Evolutionary conservation across 30 jellyfish, hydroid and myxozoan species (phyloP), one percentile per base, ranked within the genome.

Genomic region (Nemopilema nomurai): DNA sequence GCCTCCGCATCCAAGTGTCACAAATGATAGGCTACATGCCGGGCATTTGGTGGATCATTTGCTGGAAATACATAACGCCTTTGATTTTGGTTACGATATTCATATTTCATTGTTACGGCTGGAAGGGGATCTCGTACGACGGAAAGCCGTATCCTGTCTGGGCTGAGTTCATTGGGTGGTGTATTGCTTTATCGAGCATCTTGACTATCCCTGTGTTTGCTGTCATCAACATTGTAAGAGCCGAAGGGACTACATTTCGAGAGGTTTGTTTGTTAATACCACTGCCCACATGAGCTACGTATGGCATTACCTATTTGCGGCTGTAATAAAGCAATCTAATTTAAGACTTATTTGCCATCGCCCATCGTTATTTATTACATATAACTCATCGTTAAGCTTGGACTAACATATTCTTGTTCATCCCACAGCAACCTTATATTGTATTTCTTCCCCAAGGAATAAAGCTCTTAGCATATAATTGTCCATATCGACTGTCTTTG

Each of bases 111-210:
- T 51, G 86, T 69, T 71, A 75, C 21, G 51, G 66, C 31, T 90
- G 97, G 97, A 26, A 63, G 18, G 98, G 98, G 49, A 64, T 91
- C 23, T 53, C 83, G 0, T 91, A 91, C 66, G 82, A 75, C 33
- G 71, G 33, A 8, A 62, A 85, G 62, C 83, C 90, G 49, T 91
- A 83, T 57, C 98, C 98, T 0, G 75, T 28, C n/a, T 91, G 98
- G 98, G 98, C 98, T 29, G 98, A 91, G 72, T 78, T 71, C 50
- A 74, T 91, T 50, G 98, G 98, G 0, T 91, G 98, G 98, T 65
- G 92, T 50, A 49, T 91, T 19, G 96, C 96, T 26, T 67, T 75
- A 33, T 75, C 92, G 20, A 79, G 92, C 21, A 86, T 86, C 22
- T 69, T 77, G 0, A 80, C 83, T 91, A 91, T 91, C 18, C 98